These are phyloP conservation scores for Haliclona indistincta DNA, from an alignment of 37 sponge, comb jelly and placozoan species.

Conservation along the genomic window DNA sequence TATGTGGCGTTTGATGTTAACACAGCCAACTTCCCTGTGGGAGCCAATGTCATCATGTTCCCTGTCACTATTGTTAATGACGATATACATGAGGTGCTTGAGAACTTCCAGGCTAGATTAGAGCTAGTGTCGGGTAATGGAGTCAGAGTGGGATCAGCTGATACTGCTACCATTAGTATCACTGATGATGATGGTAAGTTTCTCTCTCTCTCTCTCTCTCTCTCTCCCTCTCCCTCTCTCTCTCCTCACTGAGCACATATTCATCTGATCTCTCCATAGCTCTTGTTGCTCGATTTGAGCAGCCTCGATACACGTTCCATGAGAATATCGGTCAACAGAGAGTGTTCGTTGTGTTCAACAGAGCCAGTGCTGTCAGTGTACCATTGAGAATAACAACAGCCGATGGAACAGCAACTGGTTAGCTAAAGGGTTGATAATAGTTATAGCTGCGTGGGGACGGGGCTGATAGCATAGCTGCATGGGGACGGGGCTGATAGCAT, in stretches of 20 bases:
- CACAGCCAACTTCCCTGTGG: neutral
- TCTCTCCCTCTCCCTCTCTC: slow-evolving; percentile 1
- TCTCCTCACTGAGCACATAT: neutral
- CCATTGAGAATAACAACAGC: slow-evolving; percentile 12
- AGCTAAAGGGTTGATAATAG: too few species aligned
- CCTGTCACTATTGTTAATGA: neutral
- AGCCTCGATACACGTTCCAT: neutral
- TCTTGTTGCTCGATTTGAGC: neutral
- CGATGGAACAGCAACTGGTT: slow-evolving; percentile 51
- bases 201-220: neutral
- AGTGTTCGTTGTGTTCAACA: slow-evolving; percentile 3
- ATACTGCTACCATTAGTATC: slow-evolving; percentile 22
- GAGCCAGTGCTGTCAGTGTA: neutral
- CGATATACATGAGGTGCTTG: neutral
- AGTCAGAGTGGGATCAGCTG: neutral
- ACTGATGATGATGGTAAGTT: slow-evolving; percentile 39
- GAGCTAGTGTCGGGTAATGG: neutral
- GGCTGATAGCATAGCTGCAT: too few species aligned
- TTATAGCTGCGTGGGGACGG: neutral
- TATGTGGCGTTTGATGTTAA: slow-evolving; percentile 2
- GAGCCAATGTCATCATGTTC: neutral
- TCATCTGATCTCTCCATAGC: neutral
- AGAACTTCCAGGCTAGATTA: neutral
- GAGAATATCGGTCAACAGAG: neutral
- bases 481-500: too few species aligned